Percentiles rank a stretch among this genome's conserved stretches.
Conservation (phyloP, 2,797 vertebrate genomes). For the Aldrovandia affinis region DNA sequence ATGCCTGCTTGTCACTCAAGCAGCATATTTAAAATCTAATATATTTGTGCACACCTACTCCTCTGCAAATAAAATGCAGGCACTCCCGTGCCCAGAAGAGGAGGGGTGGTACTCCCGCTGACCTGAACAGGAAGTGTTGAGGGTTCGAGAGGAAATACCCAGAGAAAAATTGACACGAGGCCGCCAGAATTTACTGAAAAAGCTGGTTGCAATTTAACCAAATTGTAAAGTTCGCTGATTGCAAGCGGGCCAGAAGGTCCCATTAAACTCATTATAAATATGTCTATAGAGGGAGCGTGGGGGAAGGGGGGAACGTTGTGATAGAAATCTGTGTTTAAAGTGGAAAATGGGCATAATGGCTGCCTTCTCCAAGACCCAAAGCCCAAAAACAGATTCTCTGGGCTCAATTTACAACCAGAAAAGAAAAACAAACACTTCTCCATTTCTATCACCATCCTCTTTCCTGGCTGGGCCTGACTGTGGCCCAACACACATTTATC, state of each 20-base stretch:
- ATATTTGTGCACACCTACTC: neutral
- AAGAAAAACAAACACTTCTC: conserved; percentile 64
- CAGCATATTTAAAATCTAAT: conserved; percentile 36
- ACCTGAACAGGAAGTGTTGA: conserved; percentile 25
- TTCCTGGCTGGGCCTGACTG: conserved; percentile 62
- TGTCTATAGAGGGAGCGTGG: conserved; percentile 54
- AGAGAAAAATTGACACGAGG: conserved; percentile 47
- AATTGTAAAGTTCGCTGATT: conserved; percentile 70
- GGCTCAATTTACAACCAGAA: conserved; percentile 61
- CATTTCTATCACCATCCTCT: conserved; percentile 61
- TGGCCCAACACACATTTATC: conserved; percentile 52
- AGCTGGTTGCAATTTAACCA: conserved; percentile 70
- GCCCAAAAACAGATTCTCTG: conserved; percentile 44
- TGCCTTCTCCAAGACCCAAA: conserved; percentile 40
- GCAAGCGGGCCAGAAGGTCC: conserved; percentile 63
- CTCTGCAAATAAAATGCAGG: neutral
- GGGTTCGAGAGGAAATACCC: conserved; percentile 38
- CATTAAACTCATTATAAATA: conserved; percentile 72
- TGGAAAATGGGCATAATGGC: conserved; percentile 35
- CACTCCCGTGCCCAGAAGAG: neutral
- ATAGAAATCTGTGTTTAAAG: conserved; percentile 55
- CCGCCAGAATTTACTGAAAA: conserved; percentile 54
- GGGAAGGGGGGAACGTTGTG: conserved; percentile 23
- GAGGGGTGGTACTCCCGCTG: conserved; percentile 15
- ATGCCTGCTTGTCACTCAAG: conserved; percentile 27